These are phyloP conservation scores for Calephelis perditalis DNA, from an alignment of 2,888 invertebrate species.

Conservation along the genomic window DNA sequence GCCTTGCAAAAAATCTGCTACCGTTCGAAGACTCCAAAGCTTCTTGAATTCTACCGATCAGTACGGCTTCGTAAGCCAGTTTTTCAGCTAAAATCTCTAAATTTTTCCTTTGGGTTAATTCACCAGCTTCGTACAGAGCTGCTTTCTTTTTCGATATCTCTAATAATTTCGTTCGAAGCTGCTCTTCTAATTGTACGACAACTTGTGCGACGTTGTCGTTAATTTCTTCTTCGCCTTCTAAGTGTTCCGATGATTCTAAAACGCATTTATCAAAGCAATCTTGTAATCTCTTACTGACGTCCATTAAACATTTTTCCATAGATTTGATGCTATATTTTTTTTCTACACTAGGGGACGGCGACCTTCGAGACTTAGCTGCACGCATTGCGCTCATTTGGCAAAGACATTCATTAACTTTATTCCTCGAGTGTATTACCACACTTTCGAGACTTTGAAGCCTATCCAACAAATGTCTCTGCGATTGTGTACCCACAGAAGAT, in stretches of 20 bases:
- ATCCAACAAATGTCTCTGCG: constrained; percentile 75
- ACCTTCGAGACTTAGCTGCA: constrained; percentile 79
- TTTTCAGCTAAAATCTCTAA: constrained; percentile 87
- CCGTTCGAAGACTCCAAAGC: constrained; percentile 79
- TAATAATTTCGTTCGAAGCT: constrained; percentile 82
- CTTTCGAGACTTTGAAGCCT: constrained; percentile 80
- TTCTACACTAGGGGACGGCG: constrained; percentile 82
- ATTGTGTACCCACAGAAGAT: constrained; percentile 65
- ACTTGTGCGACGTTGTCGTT: constrained; percentile 78
- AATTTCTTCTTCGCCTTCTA: constrained; percentile 39
- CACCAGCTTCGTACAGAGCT: constrained; percentile 81
- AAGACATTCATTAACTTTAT: constrained; percentile 83
- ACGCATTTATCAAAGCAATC: constrained; percentile 80
- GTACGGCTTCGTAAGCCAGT: constrained; percentile 87
- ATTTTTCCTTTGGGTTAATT: constrained; percentile 82
- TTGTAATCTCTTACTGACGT: constrained; percentile 80
- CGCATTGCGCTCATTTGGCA: constrained; percentile 81
- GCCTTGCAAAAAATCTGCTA: constrained; percentile 77
- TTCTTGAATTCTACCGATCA: constrained; percentile 83
- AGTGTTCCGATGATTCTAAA: constrained; percentile 59
- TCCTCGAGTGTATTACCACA: constrained; percentile 80
- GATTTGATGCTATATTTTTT: constrained; percentile 79
- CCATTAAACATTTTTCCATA: constrained; percentile 81
- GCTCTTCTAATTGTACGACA: constrained; percentile 81
- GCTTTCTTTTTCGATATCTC: constrained; percentile 84